Conservation (phyloP, 2,888 invertebrate species). For the Diachrysia chrysitis region DNA sequence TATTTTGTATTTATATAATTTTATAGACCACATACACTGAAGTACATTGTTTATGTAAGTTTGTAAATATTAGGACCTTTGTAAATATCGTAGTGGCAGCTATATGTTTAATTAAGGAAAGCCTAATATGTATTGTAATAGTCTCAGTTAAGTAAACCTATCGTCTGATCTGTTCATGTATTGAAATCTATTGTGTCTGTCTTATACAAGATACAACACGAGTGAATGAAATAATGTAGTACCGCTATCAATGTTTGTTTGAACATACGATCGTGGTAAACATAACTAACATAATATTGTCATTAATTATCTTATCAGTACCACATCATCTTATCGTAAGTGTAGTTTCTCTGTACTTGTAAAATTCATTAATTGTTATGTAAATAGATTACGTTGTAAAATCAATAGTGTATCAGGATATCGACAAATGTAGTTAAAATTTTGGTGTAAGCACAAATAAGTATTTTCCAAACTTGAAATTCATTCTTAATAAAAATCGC, state of each 20-base stretch:
- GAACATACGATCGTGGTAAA: not conserved
- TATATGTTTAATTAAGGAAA: not conserved
- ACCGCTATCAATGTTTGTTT: not conserved
- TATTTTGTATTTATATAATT: not conserved
- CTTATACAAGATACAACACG: not conserved
- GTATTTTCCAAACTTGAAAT: not conserved
- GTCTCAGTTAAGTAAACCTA: not conserved
- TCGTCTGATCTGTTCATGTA: slow-evolving; percentile 1
- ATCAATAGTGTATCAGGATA: not conserved
- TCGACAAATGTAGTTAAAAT: not conserved
- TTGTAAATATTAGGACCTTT: not conserved
- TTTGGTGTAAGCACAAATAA: not conserved
- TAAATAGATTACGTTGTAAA: not conserved
- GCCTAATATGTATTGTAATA: not conserved
- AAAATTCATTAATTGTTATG: slow-evolving; percentile 1
- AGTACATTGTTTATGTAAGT: not conserved
- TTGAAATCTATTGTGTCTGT: slow-evolving; percentile 1
- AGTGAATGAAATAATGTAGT: not conserved
- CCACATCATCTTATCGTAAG: not conserved
- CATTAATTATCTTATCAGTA: slow-evolving; percentile 15
- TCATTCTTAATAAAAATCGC: too few species aligned
- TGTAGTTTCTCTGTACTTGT: slow-evolving; percentile 3
- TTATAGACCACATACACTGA: not conserved
- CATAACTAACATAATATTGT: slow-evolving; percentile 5
- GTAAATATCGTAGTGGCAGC: not conserved